Percentiles rank a stretch among this genome's conserved stretches.
phyloP scores from a whole-genome alignment of 2,888 invertebrate species.

The Eumerus sabulonum region DNA sequence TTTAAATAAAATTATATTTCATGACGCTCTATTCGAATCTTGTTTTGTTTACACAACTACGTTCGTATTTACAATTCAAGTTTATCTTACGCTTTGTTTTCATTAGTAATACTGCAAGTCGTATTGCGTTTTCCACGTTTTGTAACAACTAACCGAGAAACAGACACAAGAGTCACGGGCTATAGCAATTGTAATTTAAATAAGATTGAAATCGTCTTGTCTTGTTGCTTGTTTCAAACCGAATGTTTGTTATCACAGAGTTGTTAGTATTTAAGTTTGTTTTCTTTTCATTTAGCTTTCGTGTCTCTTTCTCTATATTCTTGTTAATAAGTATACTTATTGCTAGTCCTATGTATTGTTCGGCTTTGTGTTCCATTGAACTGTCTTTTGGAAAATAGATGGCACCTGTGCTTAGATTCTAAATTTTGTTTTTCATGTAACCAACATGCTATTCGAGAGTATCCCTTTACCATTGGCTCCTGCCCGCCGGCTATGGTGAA shows the following conservation, averaged over 20 bases:
- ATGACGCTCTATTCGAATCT: slow-evolving; percentile 7
- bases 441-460: slow-evolving; percentile 14
- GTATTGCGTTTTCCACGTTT: slow-evolving; percentile 34
- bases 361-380: slow-evolving; percentile 23
- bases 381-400: slow-evolving; percentile 40
- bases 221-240: slow-evolving; percentile 26
- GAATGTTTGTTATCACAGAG: slow-evolving; percentile 62
- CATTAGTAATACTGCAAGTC: slow-evolving; percentile 49
- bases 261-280: slow-evolving; percentile 55
- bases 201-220: slow-evolving; percentile 21
- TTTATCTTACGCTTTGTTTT: slow-evolving; percentile 21
- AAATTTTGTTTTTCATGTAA: slow-evolving; percentile 19
- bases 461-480: too few species aligned
- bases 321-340: slow-evolving; percentile 54
- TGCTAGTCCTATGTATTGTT: slow-evolving; percentile 30
- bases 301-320: slow-evolving; percentile 32
- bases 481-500: too few species aligned
- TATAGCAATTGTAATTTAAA: slow-evolving; percentile 1
- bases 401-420: slow-evolving; percentile 50
- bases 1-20: slow-evolving; percentile 12
- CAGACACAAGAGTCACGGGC: slow-evolving; percentile 11
- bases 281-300: slow-evolving; percentile 32
- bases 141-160: slow-evolving; percentile 14
- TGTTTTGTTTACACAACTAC: slow-evolving; percentile 31
- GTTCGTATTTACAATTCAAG: slow-evolving; percentile 31